Base-by-base conservation (phyloP, 2,888 invertebrate genomes). In the Andrena minutula region DNA sequence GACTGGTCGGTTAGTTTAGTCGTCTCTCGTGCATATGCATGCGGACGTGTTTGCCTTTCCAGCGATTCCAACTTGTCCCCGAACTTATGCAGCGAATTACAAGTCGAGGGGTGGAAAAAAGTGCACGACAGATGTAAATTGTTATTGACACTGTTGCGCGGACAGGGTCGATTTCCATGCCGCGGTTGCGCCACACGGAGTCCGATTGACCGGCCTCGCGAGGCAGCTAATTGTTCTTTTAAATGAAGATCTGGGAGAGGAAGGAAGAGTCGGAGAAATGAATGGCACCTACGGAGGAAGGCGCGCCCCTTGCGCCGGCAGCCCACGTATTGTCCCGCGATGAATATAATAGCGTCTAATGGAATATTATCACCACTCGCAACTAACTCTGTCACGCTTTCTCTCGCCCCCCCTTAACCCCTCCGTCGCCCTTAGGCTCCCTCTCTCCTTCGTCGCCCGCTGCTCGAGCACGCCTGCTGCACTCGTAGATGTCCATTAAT, bases 401-500 rank as follows among this genome's bases (percentile, higher is more conserved):
- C 64, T 58, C 74, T 65, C 23, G 74, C 75, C 35, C 51, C 35
- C 51, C 60, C 5, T 32, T 58, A 10, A 2, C 10, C 2, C 41
- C 20, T 28, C 35, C 7, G 35, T 64, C 75, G 35, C 66, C 41
- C 2, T 64, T 63, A 8, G 63, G 60, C 69, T 58, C 47, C 35
- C 61, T 75, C 71, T 79, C 72, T 79, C 75, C 80, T 71, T 61
- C 79, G 32, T 77, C 75, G 64, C 70, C 26, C 79, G 74, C 82
- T 81, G 88, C 87, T 84, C 82, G 86, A 87, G 88, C 86, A 89
- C 88, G 91, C 89, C 90, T 86, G 90, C 85, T 89, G 91, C 90
- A 91, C 90, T 89, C 89, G 88, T 86, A 85, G 73, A 87, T 86
- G 85, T 89, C 90, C 90, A 92, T 93, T 92, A 92, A 93, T 93